phyloP scores from a whole-genome alignment of 1,140 invertebrate species.

The Charaxes varanes region DNA sequence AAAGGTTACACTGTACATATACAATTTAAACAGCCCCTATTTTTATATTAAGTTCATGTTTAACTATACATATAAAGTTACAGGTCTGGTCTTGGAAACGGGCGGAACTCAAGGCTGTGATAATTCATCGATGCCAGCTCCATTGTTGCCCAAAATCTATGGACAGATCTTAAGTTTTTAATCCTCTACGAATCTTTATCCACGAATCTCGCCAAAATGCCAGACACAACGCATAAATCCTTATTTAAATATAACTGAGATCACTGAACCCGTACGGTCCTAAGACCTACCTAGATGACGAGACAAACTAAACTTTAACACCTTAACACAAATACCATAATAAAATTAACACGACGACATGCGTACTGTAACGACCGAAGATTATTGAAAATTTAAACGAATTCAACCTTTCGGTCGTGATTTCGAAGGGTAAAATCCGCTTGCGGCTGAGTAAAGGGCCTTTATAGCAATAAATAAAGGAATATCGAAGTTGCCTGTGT shows the following conservation, averaged over 20 bases:
- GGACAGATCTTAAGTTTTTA: constrained; percentile 48
- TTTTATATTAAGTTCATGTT: background rate
- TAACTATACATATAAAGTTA: background rate
- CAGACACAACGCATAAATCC: constrained; percentile 70
- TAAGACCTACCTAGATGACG: constrained; percentile 6
- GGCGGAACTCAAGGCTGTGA: constrained; percentile 13
- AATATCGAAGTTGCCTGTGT: constrained; percentile 72
- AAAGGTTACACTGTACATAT: too few relatives aligned
- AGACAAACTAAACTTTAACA: constrained; percentile 12
- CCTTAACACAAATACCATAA: constrained; percentile 3
- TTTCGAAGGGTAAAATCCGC: constrained; percentile 23
- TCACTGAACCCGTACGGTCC: constrained; percentile 13
- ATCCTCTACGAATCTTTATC: constrained; percentile 56
- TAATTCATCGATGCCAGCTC: constrained; percentile 16
- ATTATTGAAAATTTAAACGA: constrained; percentile 4
- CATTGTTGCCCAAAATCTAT: constrained; percentile 45
- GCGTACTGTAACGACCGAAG: constrained; percentile 22
- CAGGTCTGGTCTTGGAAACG: constrained; percentile 1
- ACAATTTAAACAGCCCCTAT: too few relatives aligned
- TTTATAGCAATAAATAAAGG: constrained; percentile 73
- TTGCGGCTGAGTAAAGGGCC: constrained; percentile 36
- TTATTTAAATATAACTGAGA: constrained; percentile 66
- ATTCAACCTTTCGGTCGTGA: constrained; percentile 8
- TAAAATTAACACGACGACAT: background rate
- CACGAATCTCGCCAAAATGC: constrained; percentile 65